Evolutionary conservation across 2,888 invertebrate species (phyloP).

Genomic region (Antheraea yamamai): DNA sequence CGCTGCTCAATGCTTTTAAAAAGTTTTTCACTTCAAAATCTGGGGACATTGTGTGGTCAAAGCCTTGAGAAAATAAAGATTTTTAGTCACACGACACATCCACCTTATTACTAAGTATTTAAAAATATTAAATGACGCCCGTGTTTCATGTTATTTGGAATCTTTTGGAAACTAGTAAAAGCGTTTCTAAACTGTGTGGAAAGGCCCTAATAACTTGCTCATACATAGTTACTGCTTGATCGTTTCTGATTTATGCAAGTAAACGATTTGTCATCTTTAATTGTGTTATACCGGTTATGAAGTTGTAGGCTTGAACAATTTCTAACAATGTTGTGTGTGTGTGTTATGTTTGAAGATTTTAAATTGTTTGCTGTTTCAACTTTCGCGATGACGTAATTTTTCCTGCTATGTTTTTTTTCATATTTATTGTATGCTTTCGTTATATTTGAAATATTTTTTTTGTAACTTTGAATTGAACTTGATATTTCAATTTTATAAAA

Average conservation of each 20-base stretch:
- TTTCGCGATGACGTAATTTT: conserved; percentile 2
- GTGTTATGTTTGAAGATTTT: background rate
- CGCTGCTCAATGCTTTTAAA: no score
- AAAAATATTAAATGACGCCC: no score
- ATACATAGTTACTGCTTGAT: conserved; percentile 15
- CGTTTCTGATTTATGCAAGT: conserved; percentile 22
- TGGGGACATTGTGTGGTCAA: no score
- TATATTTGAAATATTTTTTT: background rate
- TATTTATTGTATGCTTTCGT: background rate
- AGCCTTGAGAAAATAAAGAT: no score
- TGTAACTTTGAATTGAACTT: background rate
- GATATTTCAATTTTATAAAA: no score
- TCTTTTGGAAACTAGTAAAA: no score
- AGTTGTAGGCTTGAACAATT: conserved; percentile 1
- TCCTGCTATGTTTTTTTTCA: background rate
- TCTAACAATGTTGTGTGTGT: conserved; percentile 1
- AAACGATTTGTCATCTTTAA: conserved; percentile 21
- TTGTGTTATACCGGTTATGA: conserved; percentile 14
- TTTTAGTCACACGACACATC: no score
- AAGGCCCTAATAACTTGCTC: conserved; percentile 4
- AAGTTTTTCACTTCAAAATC: no score
- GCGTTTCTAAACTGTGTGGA: conserved; percentile 2
- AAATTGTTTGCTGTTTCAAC: background rate
- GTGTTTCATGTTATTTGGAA: no score
- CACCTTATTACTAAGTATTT: no score